Evolutionary conservation across 2,113 vertebrate species (phyloP), one percentile per base, ranked within the genome.

Genomic region (Passer montanus): DNA sequence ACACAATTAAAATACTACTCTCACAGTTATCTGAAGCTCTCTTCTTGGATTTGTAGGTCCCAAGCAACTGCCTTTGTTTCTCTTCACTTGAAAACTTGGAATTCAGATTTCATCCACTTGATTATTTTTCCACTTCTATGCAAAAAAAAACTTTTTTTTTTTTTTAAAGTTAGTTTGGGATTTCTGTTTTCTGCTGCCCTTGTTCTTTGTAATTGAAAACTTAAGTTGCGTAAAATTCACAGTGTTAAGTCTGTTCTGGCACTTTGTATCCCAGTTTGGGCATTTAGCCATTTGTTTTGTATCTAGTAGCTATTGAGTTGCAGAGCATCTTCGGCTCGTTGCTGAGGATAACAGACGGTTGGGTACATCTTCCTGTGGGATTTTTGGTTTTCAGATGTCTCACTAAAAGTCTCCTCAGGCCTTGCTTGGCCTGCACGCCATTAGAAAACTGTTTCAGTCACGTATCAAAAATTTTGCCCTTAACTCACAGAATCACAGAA

Each of bases 221-320:
- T 39, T 35, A 1, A 44, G 12, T 46, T 63, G 86, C 1, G 0
- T 14, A 43, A 52, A 53, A 58, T 35, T 84, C 0, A 0, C 11
- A 24, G 7, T 4, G 18, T 49, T 24, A 55, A 72, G 31, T 37
- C n/a, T 69, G 13, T 37, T 81, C 30, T 67, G 31, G 41, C 19
- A 30, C 43, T 60, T 53, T 81, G 53, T 75, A 43, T 62, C 56
- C 41, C 15, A 2, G 10, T 59, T 77, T 12, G 47, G 44, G 33
- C 22, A 46, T 18, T 60, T 33, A 14, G 50, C 30, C 26, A 16
- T 62, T 77, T 77, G n/a, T 43, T 83, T 84, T 77, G 20, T 64
- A 30, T 52, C 58, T 33, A 55, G 24, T 7, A 41, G 41, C 49
- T 76, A 7, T 3, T 26, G 10, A 10, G 22, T 35, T 62, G 43